Evolutionary conservation across 2,888 invertebrate species (phyloP).

Genomic region (Patella ulyssiponensis): DNA sequence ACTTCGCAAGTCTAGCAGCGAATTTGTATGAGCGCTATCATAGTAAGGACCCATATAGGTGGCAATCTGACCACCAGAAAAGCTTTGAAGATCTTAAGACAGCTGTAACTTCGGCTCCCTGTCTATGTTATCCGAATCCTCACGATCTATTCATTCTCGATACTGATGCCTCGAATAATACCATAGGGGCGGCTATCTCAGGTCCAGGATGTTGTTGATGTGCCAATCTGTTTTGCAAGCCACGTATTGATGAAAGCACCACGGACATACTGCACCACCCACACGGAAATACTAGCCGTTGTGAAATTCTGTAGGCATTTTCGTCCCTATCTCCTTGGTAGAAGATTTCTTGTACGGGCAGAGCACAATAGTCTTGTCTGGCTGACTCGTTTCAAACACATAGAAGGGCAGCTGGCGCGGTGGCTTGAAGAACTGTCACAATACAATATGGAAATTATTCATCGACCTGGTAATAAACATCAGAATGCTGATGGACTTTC

Average conservation of each 20-base stretch:
- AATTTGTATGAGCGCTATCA: no score
- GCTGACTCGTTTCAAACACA: conserved; percentile 37
- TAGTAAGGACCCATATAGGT: conserved; percentile 10
- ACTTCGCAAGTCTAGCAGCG: no score
- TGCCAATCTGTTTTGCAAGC: no score
- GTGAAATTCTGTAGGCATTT: conserved; percentile 38
- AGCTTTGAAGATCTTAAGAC: no score
- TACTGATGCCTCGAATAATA: no score
- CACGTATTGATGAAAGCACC: conserved; percentile 26
- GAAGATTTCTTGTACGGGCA: conserved; percentile 32
- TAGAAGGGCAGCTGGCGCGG: conserved; percentile 37
- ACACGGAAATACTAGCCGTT: conserved; percentile 26
- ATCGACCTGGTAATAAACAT: conserved; percentile 28
- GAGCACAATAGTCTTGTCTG: conserved; percentile 39
- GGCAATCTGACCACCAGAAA: neutral
- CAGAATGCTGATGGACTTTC: conserved; percentile 34
- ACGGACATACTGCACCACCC: conserved; percentile 34
- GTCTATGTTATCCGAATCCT: no score
- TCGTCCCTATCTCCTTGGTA: conserved; percentile 37
- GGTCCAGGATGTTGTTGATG: no score
- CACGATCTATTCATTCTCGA: no score
- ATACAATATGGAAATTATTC: conserved; percentile 34
- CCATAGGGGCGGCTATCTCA: no score
- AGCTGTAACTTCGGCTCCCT: no score
- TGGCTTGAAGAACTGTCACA: conserved; percentile 43